Conservation (phyloP, 2,888 invertebrate species). For the Sinopyrophorus schimmeli region DNA sequence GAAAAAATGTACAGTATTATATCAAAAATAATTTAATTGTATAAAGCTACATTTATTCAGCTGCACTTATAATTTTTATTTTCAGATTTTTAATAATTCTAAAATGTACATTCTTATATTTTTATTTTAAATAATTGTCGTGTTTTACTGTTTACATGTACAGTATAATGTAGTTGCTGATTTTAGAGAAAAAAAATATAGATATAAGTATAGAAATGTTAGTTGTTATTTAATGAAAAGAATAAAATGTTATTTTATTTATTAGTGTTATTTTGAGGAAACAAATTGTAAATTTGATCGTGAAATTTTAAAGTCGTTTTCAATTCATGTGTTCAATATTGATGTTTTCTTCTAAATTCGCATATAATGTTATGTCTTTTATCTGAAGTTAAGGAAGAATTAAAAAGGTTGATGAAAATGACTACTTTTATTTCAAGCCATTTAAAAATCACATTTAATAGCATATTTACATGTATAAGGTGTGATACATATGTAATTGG, state of each 20-base stretch:
- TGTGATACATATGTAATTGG: constrained; percentile 9
- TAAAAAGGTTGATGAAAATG: no score
- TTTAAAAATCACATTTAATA: constrained; percentile 14
- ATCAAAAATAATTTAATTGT: constrained; percentile 9
- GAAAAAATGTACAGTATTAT: constrained; percentile 25
- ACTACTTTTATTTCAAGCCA: constrained; percentile 2
- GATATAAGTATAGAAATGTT: constrained; percentile 15
- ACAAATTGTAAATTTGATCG: no score
- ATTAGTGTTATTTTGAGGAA: no score
- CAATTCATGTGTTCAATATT: no score
- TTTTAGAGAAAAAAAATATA: constrained; percentile 13
- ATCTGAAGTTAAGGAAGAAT: no score
- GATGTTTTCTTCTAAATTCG: no score
- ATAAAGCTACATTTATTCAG: neutral
- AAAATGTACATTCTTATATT: constrained; percentile 8
- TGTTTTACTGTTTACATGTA: constrained; percentile 15
- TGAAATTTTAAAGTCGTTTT: no score
- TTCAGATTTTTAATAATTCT: neutral
- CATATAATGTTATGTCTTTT: no score
- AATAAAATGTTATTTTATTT: no score
- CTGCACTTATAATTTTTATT: constrained; percentile 1
- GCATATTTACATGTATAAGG: constrained; percentile 12
- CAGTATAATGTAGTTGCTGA: constrained; percentile 10
- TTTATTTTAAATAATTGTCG: constrained; percentile 17
- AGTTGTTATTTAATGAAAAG: constrained; percentile 23